Base-by-base conservation (phyloP, 2,888 invertebrate genomes). In the Sinelater perroti region DNA sequence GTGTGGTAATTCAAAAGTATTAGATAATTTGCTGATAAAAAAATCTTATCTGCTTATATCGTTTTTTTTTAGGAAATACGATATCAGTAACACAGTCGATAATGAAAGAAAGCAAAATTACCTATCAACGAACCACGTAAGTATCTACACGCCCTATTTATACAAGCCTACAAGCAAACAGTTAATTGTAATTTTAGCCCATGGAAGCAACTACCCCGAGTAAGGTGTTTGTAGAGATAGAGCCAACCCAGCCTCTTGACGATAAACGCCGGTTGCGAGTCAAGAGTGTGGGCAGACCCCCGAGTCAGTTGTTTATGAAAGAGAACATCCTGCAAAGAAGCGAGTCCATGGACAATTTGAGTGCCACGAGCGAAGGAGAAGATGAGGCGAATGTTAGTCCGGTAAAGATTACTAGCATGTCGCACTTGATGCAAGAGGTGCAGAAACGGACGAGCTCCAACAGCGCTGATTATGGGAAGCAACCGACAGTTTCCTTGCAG, bases 241-340 rank as follows among this genome's bases (percentile, higher is more conserved):
- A 28, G 16, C 6, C 31, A 2, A 33, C 24, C 3, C 24, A 24
- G 7, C 35, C 35, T 7, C 24, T 59, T 10, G 14, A 20, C 11
- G 57, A 61, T 13, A 45, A 54, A 7, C 40, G 61, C 18, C 24
- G 47, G n/a, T 18, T 35, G 13, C 21, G 57, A 18, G 20, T 20
- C 2, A 53, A 11, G 45, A 61, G 61, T 13, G 20, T 35, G 11
- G 61, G 54, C 2, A 20, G 61, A 30, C 50, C 56, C 10, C 61
- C 61, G 1, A 54, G 54, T 42, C 50, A 51, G 5, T 13, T 20
- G 7, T 61, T 61, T 28, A 26, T 51, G 3, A 61, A 57, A 46
- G 38, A 33, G 10, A 53, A 13, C 14, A 46, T 47, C 8, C 33
- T 60, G 7, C 36, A 44, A 16, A 49, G 18, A 20, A 28, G n/a